Percentiles rank a stretch among this genome's conserved stretches.
These are phyloP conservation scores for Saturnia pavonia DNA, from an alignment of 2,888 invertebrate genomes.

Conservation along the genomic window DNA sequence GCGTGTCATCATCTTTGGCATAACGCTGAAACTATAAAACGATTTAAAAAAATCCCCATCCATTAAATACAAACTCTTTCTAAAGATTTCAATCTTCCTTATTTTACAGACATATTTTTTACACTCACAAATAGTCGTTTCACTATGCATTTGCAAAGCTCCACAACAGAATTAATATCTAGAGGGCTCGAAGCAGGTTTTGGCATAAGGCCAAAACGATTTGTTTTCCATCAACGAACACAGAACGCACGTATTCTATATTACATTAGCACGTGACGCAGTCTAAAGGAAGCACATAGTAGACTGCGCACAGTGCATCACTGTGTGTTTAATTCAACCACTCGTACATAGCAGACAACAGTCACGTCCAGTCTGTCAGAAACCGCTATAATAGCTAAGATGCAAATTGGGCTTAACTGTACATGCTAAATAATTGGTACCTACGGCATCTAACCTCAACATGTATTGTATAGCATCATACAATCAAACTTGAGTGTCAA, in stretches of 20 bases:
- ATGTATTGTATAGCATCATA: conserved; percentile 4
- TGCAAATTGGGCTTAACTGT: conserved; percentile 29
- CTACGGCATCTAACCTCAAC: conserved; percentile 11
- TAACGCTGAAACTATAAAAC: too few relatives aligned
- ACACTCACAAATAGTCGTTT: background rate
- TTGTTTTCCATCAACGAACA: conserved; percentile 49
- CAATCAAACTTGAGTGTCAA: conserved; percentile 13
- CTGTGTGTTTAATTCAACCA: conserved; percentile 23
- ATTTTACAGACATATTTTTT: background rate
- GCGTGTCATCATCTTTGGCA: too few relatives aligned
- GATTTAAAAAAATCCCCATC: too few relatives aligned
- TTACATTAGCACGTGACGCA: conserved; percentile 18
- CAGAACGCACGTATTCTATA: conserved; percentile 32
- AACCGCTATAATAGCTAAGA: conserved; percentile 27
- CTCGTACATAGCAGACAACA: conserved; percentile 21
- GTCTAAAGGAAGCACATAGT: background rate
- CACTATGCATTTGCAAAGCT: conserved; percentile 30
- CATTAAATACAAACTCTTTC: background rate
- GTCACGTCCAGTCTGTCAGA: conserved; percentile 30
- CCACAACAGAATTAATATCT: conserved; percentile 51
- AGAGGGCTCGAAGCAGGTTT: conserved; percentile 35
- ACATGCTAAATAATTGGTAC: conserved; percentile 27
- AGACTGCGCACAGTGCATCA: conserved; percentile 17
- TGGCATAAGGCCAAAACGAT: conserved; percentile 50
- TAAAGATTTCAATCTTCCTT: background rate